A percentile compares a stretch with the other conserved stretches of the same genome.
These are phyloP conservation scores for Drosophila niveifrons DNA, from an alignment of 2,888 invertebrate species.

Conservation along the genomic window DNA sequence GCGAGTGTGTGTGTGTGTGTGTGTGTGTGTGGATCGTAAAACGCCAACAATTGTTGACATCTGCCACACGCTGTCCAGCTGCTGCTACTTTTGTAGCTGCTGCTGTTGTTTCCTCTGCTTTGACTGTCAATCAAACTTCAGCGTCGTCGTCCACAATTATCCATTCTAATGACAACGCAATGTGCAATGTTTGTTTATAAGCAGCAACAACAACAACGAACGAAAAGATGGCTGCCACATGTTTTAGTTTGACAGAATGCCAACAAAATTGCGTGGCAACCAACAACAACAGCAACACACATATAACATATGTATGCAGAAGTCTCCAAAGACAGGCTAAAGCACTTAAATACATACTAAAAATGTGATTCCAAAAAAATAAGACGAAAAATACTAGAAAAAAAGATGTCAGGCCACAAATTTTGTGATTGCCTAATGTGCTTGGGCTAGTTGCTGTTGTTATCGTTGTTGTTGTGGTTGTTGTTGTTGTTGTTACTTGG, in stretches of 20 bases:
- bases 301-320: constrained; percentile 40
- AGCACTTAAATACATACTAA: constrained; percentile 61
- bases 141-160: constrained; percentile 68
- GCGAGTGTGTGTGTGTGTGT: constrained; percentile 8
- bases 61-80: constrained; percentile 68
- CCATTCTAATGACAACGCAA: constrained; percentile 78
- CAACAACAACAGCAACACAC: constrained; percentile 29
- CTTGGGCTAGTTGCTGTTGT: constrained; percentile 29
- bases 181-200: constrained; percentile 65
- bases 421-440: constrained; percentile 58
- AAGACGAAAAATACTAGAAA: constrained; percentile 12
- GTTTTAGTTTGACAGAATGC: constrained; percentile 77
- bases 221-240: constrained; percentile 75
- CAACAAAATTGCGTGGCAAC: constrained; percentile 60
- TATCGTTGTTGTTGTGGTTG: constrained; percentile 4
- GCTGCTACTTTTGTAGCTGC: constrained; percentile 6
- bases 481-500: constrained; percentile 25
- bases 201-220: constrained; percentile 16
- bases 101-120: constrained; percentile 20
- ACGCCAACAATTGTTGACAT: constrained; percentile 76
- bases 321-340: constrained; percentile 43
- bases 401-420: constrained; percentile 63
- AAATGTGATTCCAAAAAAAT: constrained; percentile 39
- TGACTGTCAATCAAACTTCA: constrained; percentile 56
- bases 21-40: constrained; percentile 32